phyloP scores from a whole-genome alignment of 1,140 invertebrate genomes.

The Teleogryllus occipitalis region DNA sequence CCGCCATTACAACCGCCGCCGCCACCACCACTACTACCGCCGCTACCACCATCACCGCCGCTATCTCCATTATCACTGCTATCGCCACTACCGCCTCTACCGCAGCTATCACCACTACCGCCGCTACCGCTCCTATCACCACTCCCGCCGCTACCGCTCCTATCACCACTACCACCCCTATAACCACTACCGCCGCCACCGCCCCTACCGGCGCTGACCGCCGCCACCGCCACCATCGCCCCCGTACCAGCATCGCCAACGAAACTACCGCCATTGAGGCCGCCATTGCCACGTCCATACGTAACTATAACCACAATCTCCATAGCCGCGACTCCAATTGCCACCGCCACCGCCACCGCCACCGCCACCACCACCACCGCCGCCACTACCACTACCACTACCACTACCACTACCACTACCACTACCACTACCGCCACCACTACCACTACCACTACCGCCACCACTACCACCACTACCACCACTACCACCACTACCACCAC shows the following conservation, averaged over 20 bases:
- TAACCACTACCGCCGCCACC: not conserved
- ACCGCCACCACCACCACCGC: not conserved
- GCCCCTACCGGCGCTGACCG: not conserved
- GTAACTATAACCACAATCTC: not conserved
- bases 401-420: not conserved
- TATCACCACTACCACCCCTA: not conserved
- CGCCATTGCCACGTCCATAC: too few species aligned
- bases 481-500: not conserved
- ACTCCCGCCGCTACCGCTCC: not conserved
- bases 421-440: not conserved
- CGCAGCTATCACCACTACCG: not conserved
- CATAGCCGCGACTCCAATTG: not conserved
- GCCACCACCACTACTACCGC: not conserved
- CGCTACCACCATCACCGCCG: not conserved
- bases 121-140: not conserved
- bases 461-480: constrained; percentile 3
- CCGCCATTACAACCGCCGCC: too few species aligned
- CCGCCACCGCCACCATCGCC: not conserved
- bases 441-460: not conserved
- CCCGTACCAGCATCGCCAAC: not conserved
- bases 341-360: not conserved
- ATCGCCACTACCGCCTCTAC: not conserved
- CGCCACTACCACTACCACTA: not conserved
- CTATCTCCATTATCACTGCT: not conserved
- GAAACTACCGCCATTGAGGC: too few species aligned